A percentile compares a stretch with the other conserved stretches of the same genome.
Evolutionary conservation across 2,797 vertebrate species (phyloP).

Genomic region (Siniperca obscura): DNA sequence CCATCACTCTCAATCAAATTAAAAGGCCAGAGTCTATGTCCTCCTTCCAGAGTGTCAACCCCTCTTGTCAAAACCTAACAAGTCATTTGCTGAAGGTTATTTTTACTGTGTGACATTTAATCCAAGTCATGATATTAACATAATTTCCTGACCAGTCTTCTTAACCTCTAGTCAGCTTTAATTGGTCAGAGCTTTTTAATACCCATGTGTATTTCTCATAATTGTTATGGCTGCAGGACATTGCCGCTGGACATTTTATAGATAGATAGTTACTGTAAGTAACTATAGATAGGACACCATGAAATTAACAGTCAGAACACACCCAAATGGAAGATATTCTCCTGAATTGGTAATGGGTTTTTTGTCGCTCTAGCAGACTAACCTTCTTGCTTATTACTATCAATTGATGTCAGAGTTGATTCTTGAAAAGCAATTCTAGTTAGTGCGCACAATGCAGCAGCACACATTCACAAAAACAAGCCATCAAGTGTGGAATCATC

Average conservation of each 20-base stretch:
- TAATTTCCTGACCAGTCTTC: constrained; percentile 70
- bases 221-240: constrained; percentile 26
- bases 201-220: constrained; percentile 33
- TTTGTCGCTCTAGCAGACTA: background rate
- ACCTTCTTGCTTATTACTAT: constrained; percentile 10
- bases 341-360: background rate
- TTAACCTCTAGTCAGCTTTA: constrained; percentile 76
- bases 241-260: constrained; percentile 20
- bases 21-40: constrained; percentile 64
- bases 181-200: constrained; percentile 60
- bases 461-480: constrained; percentile 30
- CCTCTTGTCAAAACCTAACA: constrained; percentile 73
- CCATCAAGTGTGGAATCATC: constrained; percentile 31
- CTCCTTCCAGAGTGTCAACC: constrained; percentile 41
- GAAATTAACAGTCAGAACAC: background rate
- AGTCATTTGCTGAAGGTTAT: constrained; percentile 78
- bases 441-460: background rate
- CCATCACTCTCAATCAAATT: constrained; percentile 68
- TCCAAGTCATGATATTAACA: constrained; percentile 79
- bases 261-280: background rate
- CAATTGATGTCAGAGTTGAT: constrained; percentile 4
- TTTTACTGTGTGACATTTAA: constrained; percentile 81
- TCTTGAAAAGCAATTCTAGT: constrained; percentile 14
- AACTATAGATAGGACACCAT: background rate
- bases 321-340: background rate